Evolutionary conservation across 2,113 vertebrate genomes (phyloP).

Genomic region (Pygathrix nemaeus): DNA sequence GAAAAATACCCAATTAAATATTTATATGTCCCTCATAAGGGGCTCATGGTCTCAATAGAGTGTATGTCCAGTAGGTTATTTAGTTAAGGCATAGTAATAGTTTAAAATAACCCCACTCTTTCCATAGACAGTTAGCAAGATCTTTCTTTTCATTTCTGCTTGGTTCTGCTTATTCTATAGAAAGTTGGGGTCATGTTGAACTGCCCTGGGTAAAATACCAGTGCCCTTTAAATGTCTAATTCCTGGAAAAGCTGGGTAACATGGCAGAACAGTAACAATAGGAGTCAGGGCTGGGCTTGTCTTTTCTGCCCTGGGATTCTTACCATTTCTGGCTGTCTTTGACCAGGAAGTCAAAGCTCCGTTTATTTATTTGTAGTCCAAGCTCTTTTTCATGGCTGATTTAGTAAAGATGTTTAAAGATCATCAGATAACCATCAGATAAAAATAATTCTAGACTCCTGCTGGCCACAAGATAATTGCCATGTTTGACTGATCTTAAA

Average conservation of each 20-base stretch:
- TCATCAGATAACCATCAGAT: background rate
- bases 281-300: background rate
- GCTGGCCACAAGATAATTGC: slow-evolving; percentile 25
- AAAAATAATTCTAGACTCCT: slow-evolving; percentile 40
- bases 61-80: background rate
- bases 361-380: background rate
- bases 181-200: background rate
- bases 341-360: background rate
- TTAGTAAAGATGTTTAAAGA: slow-evolving; percentile 53
- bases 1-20: background rate
- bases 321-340: background rate
- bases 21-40: background rate
- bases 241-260: background rate
- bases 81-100: background rate
- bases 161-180: background rate
- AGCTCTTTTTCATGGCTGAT: slow-evolving; percentile 1
- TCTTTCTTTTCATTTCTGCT: background rate
- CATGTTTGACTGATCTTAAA: background rate
- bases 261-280: background rate
- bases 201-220: background rate
- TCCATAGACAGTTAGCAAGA: background rate
- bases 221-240: background rate
- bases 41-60: background rate
- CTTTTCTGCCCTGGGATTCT: background rate
- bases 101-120: slow-evolving; percentile 28